These are phyloP conservation scores for Pachycephus smyrnensis DNA, from an alignment of 2,888 invertebrate species.

Conservation along the genomic window DNA sequence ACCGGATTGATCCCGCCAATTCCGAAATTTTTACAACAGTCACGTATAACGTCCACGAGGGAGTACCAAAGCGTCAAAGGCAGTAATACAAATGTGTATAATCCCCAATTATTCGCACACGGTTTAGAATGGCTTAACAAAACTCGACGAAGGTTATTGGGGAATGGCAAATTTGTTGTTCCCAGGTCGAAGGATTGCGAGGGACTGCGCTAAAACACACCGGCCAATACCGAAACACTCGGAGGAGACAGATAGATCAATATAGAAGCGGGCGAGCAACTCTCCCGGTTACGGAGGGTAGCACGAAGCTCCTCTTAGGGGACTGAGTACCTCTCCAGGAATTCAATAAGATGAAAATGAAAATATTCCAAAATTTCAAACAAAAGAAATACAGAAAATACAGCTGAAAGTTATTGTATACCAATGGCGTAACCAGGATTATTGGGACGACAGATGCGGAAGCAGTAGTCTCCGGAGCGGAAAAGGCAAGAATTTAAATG, in stretches of 20 bases:
- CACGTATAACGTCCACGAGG: neutral
- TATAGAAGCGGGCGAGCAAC: slow-evolving; percentile 44
- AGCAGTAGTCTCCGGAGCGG: neutral
- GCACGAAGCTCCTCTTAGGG: neutral
- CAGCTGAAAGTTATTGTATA: neutral
- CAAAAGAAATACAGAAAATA: neutral
- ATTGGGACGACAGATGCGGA: neutral
- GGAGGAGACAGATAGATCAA: slow-evolving; percentile 55
- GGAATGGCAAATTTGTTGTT: slow-evolving; percentile 8
- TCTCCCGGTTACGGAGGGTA: neutral
- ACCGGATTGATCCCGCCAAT: neutral
- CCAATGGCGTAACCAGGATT: neutral
- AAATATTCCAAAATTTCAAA: neutral
- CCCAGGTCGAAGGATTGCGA: slow-evolving; percentile 43
- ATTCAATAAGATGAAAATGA: neutral
- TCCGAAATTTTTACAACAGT: neutral
- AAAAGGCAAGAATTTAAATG: neutral
- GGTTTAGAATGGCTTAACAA: neutral
- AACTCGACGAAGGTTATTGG: neutral
- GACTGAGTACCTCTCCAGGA: neutral
- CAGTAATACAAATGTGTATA: neutral
- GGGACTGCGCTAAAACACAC: slow-evolving; percentile 53
- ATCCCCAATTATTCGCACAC: neutral
- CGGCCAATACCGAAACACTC: slow-evolving; percentile 40
- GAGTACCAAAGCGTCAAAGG: neutral